A percentile compares a stretch with the other conserved stretches of the same genome.
phyloP scores from a whole-genome alignment of 2,113 vertebrate genomes.

The Tympanuchus pallidicinctus region DNA sequence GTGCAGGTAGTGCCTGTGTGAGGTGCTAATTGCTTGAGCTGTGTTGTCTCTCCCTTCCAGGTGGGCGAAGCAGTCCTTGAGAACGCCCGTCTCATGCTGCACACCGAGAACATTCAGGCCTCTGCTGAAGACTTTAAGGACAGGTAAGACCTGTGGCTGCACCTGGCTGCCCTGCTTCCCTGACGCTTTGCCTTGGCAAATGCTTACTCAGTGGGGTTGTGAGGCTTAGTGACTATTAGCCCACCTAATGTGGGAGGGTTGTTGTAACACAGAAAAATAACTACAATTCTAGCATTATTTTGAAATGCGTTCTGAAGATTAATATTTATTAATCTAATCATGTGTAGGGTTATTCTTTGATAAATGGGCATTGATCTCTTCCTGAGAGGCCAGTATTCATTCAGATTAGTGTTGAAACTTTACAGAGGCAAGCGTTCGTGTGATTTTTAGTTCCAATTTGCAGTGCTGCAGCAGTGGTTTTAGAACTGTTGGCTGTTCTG shows the following conservation, averaged over 20 bases:
- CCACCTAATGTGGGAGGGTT: neutral
- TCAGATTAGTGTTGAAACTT: neutral
- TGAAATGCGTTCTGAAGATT: neutral
- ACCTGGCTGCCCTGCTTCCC: neutral
- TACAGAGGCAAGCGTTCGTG: neutral
- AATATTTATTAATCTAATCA: neutral
- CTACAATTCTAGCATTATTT: neutral
- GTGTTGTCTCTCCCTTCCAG: slow-evolving; percentile 70
- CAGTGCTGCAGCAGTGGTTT: neutral
- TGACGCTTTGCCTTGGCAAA: neutral
- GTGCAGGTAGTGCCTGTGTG: neutral
- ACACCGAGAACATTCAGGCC: slow-evolving; percentile 91
- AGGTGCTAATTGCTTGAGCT: slow-evolving; percentile 8
- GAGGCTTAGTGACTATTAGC: neutral
- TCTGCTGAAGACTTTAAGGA: slow-evolving; percentile 92
- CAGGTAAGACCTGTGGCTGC: slow-evolving; percentile 75
- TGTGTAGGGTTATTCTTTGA: neutral
- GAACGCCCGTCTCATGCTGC: slow-evolving; percentile 92
- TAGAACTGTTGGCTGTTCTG: neutral
- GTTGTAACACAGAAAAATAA: neutral
- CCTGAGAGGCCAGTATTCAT: neutral
- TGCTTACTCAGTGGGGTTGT: rapidly evolving
- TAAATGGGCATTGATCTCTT: neutral
- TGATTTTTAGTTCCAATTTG: neutral
- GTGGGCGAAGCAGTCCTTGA: slow-evolving; percentile 91